A percentile compares a stretch with the other conserved stretches of the same genome.
Evolutionary conservation across 2,888 invertebrate species (phyloP).

Genomic region (Apomyelois bistriatella): DNA sequence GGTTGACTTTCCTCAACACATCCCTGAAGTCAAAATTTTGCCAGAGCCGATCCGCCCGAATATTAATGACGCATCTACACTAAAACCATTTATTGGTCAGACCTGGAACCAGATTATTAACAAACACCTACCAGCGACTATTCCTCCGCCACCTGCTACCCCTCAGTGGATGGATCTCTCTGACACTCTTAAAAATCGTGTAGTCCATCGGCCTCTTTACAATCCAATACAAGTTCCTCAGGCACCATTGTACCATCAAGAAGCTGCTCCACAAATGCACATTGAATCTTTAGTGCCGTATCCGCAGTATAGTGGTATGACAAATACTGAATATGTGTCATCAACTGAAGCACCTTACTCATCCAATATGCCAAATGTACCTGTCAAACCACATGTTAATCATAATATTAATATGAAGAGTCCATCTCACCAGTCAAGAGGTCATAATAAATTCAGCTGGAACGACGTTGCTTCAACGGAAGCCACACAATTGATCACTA

Average conservation of each 20-base stretch:
- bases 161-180: conserved; percentile 30
- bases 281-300: neutral
- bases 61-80: neutral
- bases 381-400: neutral
- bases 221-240: neutral
- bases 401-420: neutral
- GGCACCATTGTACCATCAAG: neutral
- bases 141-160: conserved; percentile 25
- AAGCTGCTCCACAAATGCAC: neutral
- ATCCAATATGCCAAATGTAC: neutral
- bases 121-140: conserved; percentile 20
- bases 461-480: conserved; percentile 23
- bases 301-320: neutral
- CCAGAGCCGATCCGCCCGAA: neutral
- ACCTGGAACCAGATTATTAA: conserved; percentile 14
- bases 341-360: conserved; percentile 1
- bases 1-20: neutral
- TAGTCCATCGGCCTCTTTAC: neutral
- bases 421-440: conserved; percentile 22
- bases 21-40: conserved; percentile 12
- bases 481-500: neutral
- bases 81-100: neutral
- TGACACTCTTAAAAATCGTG: conserved; percentile 3
- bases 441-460: conserved; percentile 39
- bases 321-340: neutral